Evolutionary conservation across 2,888 invertebrate genomes (phyloP), one percentile per base, ranked within the genome.

Genomic region (Sinhomidia bicolor): DNA sequence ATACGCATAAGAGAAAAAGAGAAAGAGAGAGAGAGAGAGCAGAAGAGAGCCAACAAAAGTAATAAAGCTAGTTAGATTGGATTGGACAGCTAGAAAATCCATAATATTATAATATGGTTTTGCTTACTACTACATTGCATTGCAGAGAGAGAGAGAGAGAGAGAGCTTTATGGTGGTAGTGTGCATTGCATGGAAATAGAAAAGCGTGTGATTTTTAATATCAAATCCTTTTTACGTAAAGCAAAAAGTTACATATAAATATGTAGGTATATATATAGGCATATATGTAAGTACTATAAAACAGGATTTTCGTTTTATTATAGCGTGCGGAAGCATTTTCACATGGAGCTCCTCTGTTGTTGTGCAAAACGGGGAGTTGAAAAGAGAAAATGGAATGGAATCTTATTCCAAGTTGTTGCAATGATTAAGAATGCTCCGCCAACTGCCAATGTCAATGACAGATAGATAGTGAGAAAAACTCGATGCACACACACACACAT

Each of bases 391-490:
- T 44, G 17, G 26, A 41, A 36, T 84, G 76, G 84, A 74, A 60
- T 44, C 83, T 54, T 68, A 71, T 71, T 54, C 81, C 71, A 84
- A 71, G 54, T 29, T n/a, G 54, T 29, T n/a, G 29, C 5, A 20
- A 26, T 54, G 29, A 32, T 76, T 54, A 54, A 4, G 76, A 44
- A 23, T 1, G 71, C 71, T 23, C 23, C 36, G 71, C 71, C 71
- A 76, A 60, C 79, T 79, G 84, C 84, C 84, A 84, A 84, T 84
- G 84, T 84, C 84, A 84, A 84, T 84, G 84, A 74, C 84, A 84
- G 84, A 76, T 74, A 76, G 82, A 82, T 32, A 20, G 32, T 20
- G 23, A 29, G 62, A 29, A 26, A 62, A n/a, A 14, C 4, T 62
- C 29, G 26, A 20, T 57, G n/a, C n/a, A n/a, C n/a, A n/a, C n/a